phyloP scores from a whole-genome alignment of 2,113 vertebrate species.

The Panthera leo region DNA sequence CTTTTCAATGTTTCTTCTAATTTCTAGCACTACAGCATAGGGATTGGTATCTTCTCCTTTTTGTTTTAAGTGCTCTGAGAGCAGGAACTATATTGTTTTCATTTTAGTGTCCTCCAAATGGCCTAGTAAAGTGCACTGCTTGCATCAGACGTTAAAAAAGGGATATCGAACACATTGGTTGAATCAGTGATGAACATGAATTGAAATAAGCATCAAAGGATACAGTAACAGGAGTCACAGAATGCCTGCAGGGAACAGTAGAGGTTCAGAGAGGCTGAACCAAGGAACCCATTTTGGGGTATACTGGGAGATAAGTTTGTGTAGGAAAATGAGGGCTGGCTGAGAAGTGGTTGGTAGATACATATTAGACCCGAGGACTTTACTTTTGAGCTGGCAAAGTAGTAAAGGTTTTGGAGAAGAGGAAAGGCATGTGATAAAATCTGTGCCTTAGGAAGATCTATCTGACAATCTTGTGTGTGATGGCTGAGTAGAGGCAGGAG shows the following conservation, averaged over 20 bases:
- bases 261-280: background rate
- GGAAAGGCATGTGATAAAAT: background rate
- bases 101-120: background rate
- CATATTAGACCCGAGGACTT: background rate
- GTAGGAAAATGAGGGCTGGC: background rate
- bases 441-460: background rate
- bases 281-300: background rate
- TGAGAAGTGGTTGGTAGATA: background rate
- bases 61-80: background rate
- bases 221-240: background rate
- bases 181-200: background rate
- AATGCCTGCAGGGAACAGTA: background rate
- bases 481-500: background rate
- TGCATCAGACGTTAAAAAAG: background rate
- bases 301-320: background rate
- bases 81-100: background rate
- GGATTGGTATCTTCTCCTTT: background rate
- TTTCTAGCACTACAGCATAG: background rate
- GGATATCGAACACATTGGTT: too few species aligned
- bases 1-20: background rate
- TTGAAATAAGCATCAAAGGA: background rate
- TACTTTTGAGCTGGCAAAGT: background rate
- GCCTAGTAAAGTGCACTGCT: background rate
- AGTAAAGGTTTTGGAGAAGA: background rate
- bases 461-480: background rate